Evolutionary conservation across 1,140 invertebrate genomes (phyloP), one percentile per base, ranked within the genome.

Genomic region (Diabrotica virgifera): DNA sequence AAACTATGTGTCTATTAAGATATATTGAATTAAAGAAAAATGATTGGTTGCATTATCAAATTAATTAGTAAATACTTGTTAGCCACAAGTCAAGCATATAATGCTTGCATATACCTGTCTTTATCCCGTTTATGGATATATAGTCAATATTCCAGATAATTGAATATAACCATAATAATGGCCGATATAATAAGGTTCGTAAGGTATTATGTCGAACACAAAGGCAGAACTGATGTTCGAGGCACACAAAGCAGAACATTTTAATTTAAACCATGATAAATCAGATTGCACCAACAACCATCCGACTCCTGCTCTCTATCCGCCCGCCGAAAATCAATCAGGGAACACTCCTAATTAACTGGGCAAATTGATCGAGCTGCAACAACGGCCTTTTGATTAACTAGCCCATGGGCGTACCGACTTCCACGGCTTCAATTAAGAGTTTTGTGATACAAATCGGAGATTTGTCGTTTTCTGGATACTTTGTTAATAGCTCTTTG

Each of bases 81-180:
- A 24, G 24, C 24, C 40, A 46, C n/a, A 10, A 46, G 40, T 46
- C 40, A 46, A 46, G 40, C n/a, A 46, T 8, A 46, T 46, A 46
- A 46, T 46, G 40, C 8, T 10, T 8, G 40, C 24, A 24, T 46
- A 46, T 46, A 46, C 40, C 40, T 46, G 8, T 10, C 40, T 46
- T 46, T 46, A 46, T 46, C 40, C n/a, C 8, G 40, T 46, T 46
- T 46, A 46, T 10, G 40, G 40, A 46, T 46, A 10, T 46, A 46
- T 46, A 46, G 40, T 46, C 40, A 46, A 46, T 46, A 46, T 46
- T 46, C 8, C 40, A 46, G 40, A 46, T 46, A 46, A 46, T 46
- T 46, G 40, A 46, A 46, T 46, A 46, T 46, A 46, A 46, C 40
- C 40, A 46, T 46, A 46, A 46, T 46, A 46, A 46, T 46, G 40